Base-by-base conservation (phyloP, 1,140 invertebrate species). In the Mactra quadrangularis region DNA sequence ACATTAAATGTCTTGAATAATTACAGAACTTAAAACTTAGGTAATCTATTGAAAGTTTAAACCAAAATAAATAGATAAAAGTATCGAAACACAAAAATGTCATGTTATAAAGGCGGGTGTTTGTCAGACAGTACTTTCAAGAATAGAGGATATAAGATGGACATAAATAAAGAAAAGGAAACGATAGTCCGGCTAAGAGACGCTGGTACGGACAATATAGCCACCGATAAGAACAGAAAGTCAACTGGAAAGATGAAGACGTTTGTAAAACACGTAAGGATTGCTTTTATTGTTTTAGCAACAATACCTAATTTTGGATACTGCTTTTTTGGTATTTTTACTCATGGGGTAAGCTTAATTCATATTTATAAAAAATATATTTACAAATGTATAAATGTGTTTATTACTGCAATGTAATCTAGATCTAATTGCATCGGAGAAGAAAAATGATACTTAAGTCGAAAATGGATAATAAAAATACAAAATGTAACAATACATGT, bases 261-360 rank as follows among this genome's bases (percentile, higher is more conserved):
- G 31, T 77, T 60, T 25, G 74, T 77, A 3, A 77, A 77, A 52
- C 74, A 77, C 45, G 74, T 77, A 66, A 77, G 74, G 25, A 45
- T 1, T 13, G n/a, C 25, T 66, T 45, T 45, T 27, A 29, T n/a
- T 47, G 27, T 33, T 33, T 45, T 70, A 13, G 0, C 27, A n/a
- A 13, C 29, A 38, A 33, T 64, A 27, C 22, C 22, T 0, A 41
- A 29, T n/a, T 70, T 45, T 22, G 41, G 33, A 45, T 41, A 13
- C n/a, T n/a, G 38, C 38, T 41, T 41, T 15, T 41, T 41, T 6
- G 6, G 6, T 6, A 41, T 41, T 41, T 7, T 7, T 15, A 15
- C 38, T n/a, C n/a, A n/a, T 41, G 38, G 38, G 38, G 38, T 41
- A 41, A 7, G 38, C 15, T 7, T 41, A 41, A 41, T 41, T 41